Conservation (phyloP, 2,888 invertebrate genomes). For the Trachelus iudaicus region DNA sequence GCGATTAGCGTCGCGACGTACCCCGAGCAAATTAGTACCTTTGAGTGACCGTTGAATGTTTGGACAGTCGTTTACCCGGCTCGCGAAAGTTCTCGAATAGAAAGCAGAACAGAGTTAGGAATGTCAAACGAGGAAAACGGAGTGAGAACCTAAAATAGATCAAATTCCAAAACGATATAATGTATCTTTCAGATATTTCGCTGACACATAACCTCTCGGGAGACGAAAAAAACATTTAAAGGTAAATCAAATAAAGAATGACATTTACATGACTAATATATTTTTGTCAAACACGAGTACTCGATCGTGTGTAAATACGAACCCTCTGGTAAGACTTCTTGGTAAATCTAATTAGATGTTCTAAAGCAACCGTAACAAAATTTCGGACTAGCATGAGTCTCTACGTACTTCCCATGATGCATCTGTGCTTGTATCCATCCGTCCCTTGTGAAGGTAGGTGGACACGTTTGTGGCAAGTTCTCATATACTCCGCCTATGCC, state of each 20-base stretch:
- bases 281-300: neutral
- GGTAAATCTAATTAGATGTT: conserved; percentile 42
- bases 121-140: neutral
- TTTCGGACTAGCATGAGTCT: neutral
- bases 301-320: neutral
- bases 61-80: conserved; percentile 23
- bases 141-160: neutral
- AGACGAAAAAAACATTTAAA: too few relatives aligned
- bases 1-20: conserved; percentile 2
- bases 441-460: neutral
- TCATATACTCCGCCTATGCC: neutral
- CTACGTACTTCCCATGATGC: neutral
- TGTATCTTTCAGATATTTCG: neutral
- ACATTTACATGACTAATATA: neutral
- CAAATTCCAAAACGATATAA: neutral
- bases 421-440: neutral
- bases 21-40: conserved; percentile 23
- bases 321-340: conserved; percentile 21
- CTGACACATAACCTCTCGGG: neutral
- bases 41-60: conserved; percentile 29
- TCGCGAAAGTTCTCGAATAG: neutral
- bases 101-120: neutral
- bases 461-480: neutral
- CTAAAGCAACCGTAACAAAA: conserved; percentile 6
- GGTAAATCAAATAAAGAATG: neutral